Evolutionary conservation across 2,797 vertebrate genomes (phyloP).

Genomic region (Centroberyx gerrardi): DNA sequence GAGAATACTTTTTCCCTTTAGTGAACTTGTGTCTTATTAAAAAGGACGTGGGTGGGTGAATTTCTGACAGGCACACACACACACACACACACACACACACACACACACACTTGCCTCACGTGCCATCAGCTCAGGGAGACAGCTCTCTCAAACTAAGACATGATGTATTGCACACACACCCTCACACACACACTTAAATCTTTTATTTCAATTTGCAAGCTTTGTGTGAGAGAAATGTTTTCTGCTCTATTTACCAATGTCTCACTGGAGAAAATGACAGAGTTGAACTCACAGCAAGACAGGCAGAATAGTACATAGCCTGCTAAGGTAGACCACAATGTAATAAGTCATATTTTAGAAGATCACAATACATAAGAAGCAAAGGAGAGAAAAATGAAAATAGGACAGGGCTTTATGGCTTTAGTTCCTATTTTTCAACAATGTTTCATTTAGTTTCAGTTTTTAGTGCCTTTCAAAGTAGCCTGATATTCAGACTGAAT

Average conservation of each 20-base stretch:
- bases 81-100: background rate
- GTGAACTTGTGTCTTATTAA: constrained; percentile 3
- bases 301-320: background rate
- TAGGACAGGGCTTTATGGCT: too few relatives aligned
- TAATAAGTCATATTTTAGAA: background rate
- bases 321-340: constrained; percentile 5
- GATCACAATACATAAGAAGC: background rate
- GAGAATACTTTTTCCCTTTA: constrained; percentile 35
- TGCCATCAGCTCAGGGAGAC: constrained; percentile 34
- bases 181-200: constrained; percentile 47
- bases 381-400: background rate
- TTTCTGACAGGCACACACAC: background rate
- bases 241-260: constrained; percentile 68
- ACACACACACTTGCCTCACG: constrained; percentile 18
- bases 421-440: too few relatives aligned
- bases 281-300: background rate
- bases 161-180: constrained; percentile 34
- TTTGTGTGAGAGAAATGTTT: constrained; percentile 37
- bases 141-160: constrained; percentile 40
- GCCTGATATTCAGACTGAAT: too few relatives aligned
- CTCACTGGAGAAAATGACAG: constrained; percentile 35
- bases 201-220: constrained; percentile 44
- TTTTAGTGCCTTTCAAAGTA: too few relatives aligned
- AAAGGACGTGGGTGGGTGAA: background rate
- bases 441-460: too few relatives aligned